Conservation (phyloP, 2,888 invertebrate genomes). For the Chironomus riparius region DNA sequence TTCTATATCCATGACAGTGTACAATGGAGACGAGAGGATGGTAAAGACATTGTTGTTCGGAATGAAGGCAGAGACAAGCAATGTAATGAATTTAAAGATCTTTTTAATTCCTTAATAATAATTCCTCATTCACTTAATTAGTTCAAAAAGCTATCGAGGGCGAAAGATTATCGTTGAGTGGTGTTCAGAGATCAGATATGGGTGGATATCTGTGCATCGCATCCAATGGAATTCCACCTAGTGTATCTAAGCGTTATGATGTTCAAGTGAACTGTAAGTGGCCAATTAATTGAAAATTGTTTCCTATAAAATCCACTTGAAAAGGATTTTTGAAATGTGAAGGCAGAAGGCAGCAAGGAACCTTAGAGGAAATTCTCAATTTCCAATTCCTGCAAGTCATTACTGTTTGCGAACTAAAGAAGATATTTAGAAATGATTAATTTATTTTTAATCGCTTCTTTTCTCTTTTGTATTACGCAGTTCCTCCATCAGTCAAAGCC, state of each 20-base stretch:
- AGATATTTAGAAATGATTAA: not conserved
- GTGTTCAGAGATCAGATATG: constrained; percentile 73
- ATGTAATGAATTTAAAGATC: constrained; percentile 45
- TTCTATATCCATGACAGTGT: constrained; percentile 31
- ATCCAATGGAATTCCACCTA: constrained; percentile 72
- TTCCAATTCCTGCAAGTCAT: not conserved
- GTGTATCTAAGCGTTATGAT: constrained; percentile 73
- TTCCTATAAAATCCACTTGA: not conserved
- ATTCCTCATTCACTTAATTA: constrained; percentile 38
- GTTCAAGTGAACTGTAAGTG: constrained; percentile 77
- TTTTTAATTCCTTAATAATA: not conserved
- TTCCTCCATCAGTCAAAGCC: constrained; percentile 77
- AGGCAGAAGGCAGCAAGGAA: no score
- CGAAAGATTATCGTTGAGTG: constrained; percentile 58
- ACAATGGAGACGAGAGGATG: constrained; percentile 71
- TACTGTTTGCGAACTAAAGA: not conserved
- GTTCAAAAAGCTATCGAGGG: constrained; percentile 60
- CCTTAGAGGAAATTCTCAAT: no score
- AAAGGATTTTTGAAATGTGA: not conserved
- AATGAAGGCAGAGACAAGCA: constrained; percentile 64
- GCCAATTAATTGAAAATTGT: not conserved
- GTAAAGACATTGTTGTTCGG: constrained; percentile 64
- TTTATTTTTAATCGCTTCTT: not conserved
- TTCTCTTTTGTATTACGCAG: constrained; percentile 44
- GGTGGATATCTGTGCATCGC: constrained; percentile 74